phyloP scores from a whole-genome alignment of 1,140 invertebrate species.

The Drosophila miranda region DNA sequence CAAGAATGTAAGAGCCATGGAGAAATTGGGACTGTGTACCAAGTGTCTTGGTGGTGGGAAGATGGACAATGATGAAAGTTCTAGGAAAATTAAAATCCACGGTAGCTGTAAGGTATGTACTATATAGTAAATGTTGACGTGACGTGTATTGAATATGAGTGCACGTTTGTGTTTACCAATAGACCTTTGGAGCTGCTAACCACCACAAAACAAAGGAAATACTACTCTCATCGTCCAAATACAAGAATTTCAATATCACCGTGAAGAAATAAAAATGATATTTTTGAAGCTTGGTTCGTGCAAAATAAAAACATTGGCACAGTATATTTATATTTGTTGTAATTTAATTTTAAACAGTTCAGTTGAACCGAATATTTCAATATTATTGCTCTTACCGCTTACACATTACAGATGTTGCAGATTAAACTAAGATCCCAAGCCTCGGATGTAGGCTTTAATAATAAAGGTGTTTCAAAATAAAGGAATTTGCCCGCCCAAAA shows the following conservation, averaged over 20 bases:
- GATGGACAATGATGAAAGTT: conserved; percentile 6
- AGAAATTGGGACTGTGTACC: conserved; percentile 30
- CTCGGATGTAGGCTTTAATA: too few species aligned
- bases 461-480: too few species aligned
- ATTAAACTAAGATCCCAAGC: too few species aligned
- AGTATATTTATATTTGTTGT: too few species aligned
- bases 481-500: too few species aligned
- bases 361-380: too few species aligned
- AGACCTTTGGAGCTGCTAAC: conserved; percentile 59
- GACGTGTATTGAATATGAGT: not conserved
- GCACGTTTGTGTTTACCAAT: not conserved
- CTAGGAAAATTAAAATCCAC: conserved; percentile 30
- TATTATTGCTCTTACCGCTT: too few species aligned
- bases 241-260: conserved; percentile 27
- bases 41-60: conserved; percentile 51
- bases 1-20: conserved; percentile 18
- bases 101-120: conserved; percentile 46
- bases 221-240: conserved; percentile 22
- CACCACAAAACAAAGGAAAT: conserved; percentile 43
- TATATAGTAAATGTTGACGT: not conserved
- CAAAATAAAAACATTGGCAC: too few species aligned
- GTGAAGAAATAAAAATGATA: conserved; percentile 1
- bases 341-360: too few species aligned
- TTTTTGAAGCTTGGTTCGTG: not conserved
- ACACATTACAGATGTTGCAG: too few species aligned